Base-by-base conservation (phyloP, 2,113 vertebrate genomes). In the Phalacrocorax brasilianus region DNA sequence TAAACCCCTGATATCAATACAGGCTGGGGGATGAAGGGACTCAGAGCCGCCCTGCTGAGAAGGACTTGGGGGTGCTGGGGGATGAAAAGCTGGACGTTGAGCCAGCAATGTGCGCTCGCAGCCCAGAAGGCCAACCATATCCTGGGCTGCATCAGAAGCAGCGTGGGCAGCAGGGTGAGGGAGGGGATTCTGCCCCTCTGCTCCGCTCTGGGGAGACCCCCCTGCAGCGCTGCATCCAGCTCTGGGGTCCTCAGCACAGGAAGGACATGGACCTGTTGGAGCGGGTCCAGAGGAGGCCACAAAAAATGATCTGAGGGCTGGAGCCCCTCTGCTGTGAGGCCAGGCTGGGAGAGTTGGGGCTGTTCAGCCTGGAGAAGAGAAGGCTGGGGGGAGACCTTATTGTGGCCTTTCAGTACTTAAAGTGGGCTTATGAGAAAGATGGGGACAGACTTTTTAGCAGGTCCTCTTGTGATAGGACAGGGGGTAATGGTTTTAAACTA, bases 261-360 rank as follows among this genome's bases (percentile, higher is more conserved):
- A 35, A 16, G 3, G 58, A 61, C 58, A 61, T 23, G 6, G 58
- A 61, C 14, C n/a, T 17, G 23, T 11, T 61, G 33, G 58, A 61
- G 22, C 3, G 0, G 58, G 22, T 35, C 58, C n/a, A 35, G 14
- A 26, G 5, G n/a, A 35, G 9, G n/a, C 6, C n/a, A 61, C n/a
- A n/a, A 3, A 35, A 35, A 35, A 26, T 35, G n/a, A 35, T 35
- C n/a, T 10, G 14, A 7, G 22, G n/a, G 58, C 1, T 35, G n/a
- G 9, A 61, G 8, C n/a, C 11, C 22, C 58, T 35, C n/a, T 61
- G 9, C 58, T 61, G 5, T 11, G 14, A 61, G 56, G 38, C 38
- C 38, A 38, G 38, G 38, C 38, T 38, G 38, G 38, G 38, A 38
- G 9, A 38, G 9, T 38, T 38, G 38, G 38, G 38, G 38, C 38